These are phyloP conservation scores for Cremastinae sp. DNA, from an alignment of 2,888 invertebrate species.

Conservation along the genomic window DNA sequence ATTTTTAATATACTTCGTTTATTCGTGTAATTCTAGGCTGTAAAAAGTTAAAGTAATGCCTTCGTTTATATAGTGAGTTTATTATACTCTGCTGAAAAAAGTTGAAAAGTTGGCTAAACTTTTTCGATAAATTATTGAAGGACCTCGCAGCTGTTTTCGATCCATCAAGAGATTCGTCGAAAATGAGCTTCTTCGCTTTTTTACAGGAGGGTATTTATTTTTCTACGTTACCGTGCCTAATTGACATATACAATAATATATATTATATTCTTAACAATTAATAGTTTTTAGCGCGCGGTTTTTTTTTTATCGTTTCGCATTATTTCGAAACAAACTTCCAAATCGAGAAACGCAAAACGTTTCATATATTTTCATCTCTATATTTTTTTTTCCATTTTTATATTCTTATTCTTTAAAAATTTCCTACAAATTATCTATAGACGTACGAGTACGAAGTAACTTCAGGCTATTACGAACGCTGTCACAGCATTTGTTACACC, in stretches of 20 bases:
- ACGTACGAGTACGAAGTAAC: slow-evolving; percentile 12
- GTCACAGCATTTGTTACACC: slow-evolving; percentile 60
- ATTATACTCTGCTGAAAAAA: slow-evolving; percentile 56
- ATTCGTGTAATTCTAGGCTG: slow-evolving; percentile 50
- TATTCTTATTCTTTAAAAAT: background rate
- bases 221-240: slow-evolving; percentile 73
- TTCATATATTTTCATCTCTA: slow-evolving; percentile 10
- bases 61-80: slow-evolving; percentile 77
- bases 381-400: slow-evolving; percentile 3
- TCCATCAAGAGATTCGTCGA: too few relatives aligned
- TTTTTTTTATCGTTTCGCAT: slow-evolving; percentile 39
- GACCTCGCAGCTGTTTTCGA: too few relatives aligned
- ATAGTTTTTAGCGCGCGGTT: slow-evolving; percentile 76
- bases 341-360: slow-evolving; percentile 20
- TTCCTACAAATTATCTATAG: too few relatives aligned
- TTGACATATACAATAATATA: slow-evolving; percentile 70
- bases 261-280: slow-evolving; percentile 74
- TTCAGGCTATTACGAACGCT: slow-evolving; percentile 40
- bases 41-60: slow-evolving; percentile 72
- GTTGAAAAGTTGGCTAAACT: too few relatives aligned
- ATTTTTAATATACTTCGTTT: slow-evolving; percentile 19
- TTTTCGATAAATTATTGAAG: too few relatives aligned
- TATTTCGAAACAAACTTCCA: slow-evolving; percentile 12
- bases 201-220: slow-evolving; percentile 58
- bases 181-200: too few relatives aligned